Conservation (phyloP, 2,797 vertebrate genomes). For the Helostoma temminkii region DNA sequence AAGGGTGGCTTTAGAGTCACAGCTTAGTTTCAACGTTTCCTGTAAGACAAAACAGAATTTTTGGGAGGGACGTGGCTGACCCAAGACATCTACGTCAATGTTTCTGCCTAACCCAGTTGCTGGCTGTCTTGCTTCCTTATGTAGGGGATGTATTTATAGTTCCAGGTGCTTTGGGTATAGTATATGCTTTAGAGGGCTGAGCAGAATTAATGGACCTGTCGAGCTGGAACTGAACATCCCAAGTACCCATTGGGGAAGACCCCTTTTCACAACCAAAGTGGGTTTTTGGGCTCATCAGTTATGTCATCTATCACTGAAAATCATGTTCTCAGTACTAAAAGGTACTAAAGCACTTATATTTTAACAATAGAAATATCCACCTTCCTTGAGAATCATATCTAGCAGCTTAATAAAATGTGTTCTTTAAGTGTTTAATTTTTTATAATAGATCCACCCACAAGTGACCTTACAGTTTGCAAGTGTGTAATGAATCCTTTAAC, state of each 20-base stretch:
- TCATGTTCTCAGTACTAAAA: background rate
- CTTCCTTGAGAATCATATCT: constrained; percentile 2
- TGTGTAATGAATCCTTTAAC: constrained; percentile 6
- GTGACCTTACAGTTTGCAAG: constrained; percentile 12
- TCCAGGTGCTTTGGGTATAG: constrained; percentile 79
- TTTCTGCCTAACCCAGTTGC: constrained; percentile 80
- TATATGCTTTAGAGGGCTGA: constrained; percentile 65
- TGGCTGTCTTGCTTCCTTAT: constrained; percentile 72
- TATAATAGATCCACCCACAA: constrained; percentile 29
- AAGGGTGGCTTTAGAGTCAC: constrained; percentile 35
- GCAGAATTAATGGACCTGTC: constrained; percentile 80
- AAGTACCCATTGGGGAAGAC: constrained; percentile 67
- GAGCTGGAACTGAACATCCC: constrained; percentile 47
- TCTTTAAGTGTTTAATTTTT: background rate
- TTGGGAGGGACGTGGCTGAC: constrained; percentile 44
- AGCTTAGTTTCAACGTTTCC: constrained; percentile 47
- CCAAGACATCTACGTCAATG: constrained; percentile 46
- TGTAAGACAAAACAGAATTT: constrained; percentile 38
- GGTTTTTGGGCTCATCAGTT: constrained; percentile 39
- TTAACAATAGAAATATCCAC: background rate
- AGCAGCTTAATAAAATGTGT: constrained; percentile 5
- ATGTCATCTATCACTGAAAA: constrained; percentile 12
- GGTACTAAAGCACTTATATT: constrained; percentile 5
- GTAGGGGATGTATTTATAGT: constrained; percentile 85
- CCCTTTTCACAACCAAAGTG: constrained; percentile 62